Evolutionary conservation across 2,888 invertebrate genomes (phyloP).

Genomic region (Salpingus planirostris): DNA sequence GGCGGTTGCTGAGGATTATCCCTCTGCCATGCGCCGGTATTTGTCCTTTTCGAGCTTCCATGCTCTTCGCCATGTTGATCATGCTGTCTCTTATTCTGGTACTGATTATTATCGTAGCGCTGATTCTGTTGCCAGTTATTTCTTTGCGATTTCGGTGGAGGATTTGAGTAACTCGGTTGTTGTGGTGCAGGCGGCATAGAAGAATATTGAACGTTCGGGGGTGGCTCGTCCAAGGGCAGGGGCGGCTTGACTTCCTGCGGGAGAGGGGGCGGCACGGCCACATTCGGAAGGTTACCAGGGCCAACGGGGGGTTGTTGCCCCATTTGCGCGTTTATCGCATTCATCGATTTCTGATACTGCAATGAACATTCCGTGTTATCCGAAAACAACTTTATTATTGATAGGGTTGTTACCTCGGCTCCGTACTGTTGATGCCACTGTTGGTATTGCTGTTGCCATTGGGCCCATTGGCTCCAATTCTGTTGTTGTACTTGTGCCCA

Average conservation of each 20-base stretch:
- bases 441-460: conserved; percentile 70
- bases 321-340: conserved; percentile 26
- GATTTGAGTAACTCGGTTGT: too few species aligned
- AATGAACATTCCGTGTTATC: too few species aligned
- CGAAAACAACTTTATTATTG: conserved; percentile 3
- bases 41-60: too few species aligned
- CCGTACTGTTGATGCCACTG: conserved; percentile 71
- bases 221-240: conserved; percentile 36
- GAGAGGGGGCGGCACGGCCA: conserved; percentile 41
- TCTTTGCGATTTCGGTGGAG: conserved; percentile 21
- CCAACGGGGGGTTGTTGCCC: conserved; percentile 18
- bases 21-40: too few species aligned
- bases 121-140: conserved; percentile 7
- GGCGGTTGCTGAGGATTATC: too few species aligned
- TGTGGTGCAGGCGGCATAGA: conserved; percentile 7
- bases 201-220: conserved; percentile 19
- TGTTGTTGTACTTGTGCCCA: conserved; percentile 63
- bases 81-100: conserved; percentile 1
- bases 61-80: conserved; percentile 1
- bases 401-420: conserved; percentile 63
- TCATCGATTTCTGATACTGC: conserved; percentile 48
- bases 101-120: too few species aligned
- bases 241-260: conserved; percentile 41
- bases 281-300: conserved; percentile 24
- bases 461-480: conserved; percentile 66